Conservation (phyloP, 35 echinoderm and acorn worm species). For the Amphiura filiformis region DNA sequence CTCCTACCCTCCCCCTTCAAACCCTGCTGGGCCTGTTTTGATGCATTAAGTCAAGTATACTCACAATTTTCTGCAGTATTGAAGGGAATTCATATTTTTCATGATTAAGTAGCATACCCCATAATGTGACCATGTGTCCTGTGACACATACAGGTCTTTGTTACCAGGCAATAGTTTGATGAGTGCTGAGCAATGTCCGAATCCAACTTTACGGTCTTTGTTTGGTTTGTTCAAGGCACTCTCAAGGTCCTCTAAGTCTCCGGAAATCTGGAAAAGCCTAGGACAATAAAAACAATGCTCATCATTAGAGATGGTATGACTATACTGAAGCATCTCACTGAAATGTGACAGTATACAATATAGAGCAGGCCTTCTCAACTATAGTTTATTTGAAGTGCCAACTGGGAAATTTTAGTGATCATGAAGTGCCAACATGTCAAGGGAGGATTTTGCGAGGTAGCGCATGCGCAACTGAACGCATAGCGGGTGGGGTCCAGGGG, state of each 20-base stretch:
- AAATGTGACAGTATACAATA: no score
- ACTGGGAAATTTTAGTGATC: no score
- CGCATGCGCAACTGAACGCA: no score
- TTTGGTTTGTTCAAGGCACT: slow-evolving; percentile 35
- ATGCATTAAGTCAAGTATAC: neutral
- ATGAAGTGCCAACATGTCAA: no score
- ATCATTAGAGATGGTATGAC: no score
- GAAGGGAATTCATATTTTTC: slow-evolving; percentile 90
- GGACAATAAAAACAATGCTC: neutral
- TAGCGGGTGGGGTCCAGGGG: no score
- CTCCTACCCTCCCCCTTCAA: no score
- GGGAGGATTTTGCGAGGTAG: no score
- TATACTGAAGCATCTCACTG: no score
- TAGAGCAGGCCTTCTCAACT: no score
- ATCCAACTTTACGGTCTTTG: neutral
- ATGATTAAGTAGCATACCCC: slow-evolving; percentile 68
- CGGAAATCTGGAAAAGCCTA: slow-evolving; percentile 76
- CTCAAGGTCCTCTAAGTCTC: slow-evolving; percentile 70
- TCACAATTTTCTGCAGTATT: slow-evolving; percentile 42
- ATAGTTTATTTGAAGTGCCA: no score
- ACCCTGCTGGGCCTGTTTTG: no score
- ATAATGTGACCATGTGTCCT: slow-evolving; percentile 70
- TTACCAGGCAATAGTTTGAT: slow-evolving; percentile 87
- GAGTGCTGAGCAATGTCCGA: slow-evolving; percentile 79
- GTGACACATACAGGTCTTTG: slow-evolving; percentile 72